These are phyloP conservation scores for Tenualosa ilisha DNA, from an alignment of 2,797 vertebrate genomes.

Conservation along the genomic window DNA sequence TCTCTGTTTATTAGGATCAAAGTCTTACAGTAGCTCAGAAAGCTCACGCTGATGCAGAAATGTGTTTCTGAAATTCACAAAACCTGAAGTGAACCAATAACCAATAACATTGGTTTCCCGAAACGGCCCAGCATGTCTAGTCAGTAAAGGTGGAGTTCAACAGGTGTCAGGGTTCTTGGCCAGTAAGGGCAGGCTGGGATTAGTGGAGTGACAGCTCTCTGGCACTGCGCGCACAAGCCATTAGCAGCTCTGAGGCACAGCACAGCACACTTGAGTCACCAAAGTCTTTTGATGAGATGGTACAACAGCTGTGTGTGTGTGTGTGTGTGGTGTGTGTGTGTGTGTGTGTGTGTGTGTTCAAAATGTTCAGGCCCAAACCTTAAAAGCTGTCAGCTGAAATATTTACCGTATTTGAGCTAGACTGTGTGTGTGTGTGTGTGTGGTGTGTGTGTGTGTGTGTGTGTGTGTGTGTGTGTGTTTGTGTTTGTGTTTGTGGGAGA, in stretches of 20 bases:
- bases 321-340: background rate
- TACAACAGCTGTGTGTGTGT: background rate
- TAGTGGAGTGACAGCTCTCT: background rate
- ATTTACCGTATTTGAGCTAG: background rate
- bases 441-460: background rate
- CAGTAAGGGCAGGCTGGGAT: background rate
- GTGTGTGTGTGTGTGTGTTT: background rate
- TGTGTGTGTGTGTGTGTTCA: background rate
- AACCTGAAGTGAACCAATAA: background rate
- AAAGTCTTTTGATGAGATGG: background rate
- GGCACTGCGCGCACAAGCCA: background rate
- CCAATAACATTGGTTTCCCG: too few relatives aligned
- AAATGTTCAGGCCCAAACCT: background rate
- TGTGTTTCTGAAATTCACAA: background rate
- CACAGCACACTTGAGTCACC: background rate
- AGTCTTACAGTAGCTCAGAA: background rate
- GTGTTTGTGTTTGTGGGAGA: background rate
- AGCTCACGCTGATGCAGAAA: background rate
- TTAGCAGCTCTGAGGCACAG: background rate
- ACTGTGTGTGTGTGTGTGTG: background rate
- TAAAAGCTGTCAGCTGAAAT: conserved; percentile 23
- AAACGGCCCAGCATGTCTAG: too few relatives aligned
- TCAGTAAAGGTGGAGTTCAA: background rate
- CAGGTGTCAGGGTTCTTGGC: background rate
- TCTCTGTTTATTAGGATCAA: background rate